Conservation (phyloP, 2,888 invertebrate genomes). For the Hermaeophaga mercurialis region DNA sequence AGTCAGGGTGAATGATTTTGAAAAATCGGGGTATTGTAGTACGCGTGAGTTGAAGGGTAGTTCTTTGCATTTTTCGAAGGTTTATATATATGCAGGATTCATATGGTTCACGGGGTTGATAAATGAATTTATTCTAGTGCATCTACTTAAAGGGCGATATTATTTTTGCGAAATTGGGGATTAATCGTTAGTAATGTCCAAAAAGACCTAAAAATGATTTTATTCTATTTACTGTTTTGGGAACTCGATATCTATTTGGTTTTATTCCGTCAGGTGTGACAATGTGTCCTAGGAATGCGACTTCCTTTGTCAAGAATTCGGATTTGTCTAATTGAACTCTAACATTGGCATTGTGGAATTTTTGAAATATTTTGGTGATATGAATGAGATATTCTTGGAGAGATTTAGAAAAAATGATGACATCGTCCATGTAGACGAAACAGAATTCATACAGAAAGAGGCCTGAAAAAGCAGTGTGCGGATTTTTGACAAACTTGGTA, state of each 20-base stretch:
- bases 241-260: constrained; percentile 43
- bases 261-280: constrained; percentile 46
- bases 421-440: background rate
- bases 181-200: constrained; percentile 34
- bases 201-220: constrained; percentile 42
- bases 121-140: background rate
- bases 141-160: constrained; percentile 25
- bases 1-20: constrained; percentile 15
- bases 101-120: background rate
- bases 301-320: constrained; percentile 41
- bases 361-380: background rate
- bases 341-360: background rate
- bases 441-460: background rate
- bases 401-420: background rate
- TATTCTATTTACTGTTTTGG: constrained; percentile 42
- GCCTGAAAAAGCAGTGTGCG: no score
- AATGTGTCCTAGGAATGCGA: constrained; percentile 48
- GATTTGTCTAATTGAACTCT: constrained; percentile 38
- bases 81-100: constrained; percentile 2
- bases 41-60: constrained; percentile 6
- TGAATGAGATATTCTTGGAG: constrained; percentile 2
- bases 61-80: constrained; percentile 15
- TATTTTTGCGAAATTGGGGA: constrained; percentile 35
- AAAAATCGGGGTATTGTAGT: constrained; percentile 13
- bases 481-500: no score